Conservation (phyloP, 1,140 invertebrate species). For the Dendrolimus kikuchii region DNA sequence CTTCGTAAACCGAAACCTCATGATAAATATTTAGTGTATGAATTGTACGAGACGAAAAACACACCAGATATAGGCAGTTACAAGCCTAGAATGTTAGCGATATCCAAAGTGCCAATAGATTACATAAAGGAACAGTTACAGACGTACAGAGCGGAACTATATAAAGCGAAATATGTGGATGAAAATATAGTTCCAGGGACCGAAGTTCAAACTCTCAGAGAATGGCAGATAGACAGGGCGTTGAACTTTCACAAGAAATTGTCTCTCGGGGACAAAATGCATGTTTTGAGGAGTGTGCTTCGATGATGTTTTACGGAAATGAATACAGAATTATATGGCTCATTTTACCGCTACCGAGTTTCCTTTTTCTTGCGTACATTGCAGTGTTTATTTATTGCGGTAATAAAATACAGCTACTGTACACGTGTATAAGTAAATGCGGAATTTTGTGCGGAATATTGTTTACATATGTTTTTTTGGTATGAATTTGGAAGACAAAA, state of each 20-base stretch:
- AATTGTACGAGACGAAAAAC: slow-evolving; percentile 48
- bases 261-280: slow-evolving; percentile 17
- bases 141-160: slow-evolving; percentile 40
- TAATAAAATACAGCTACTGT: too few species aligned
- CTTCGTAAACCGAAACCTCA: slow-evolving; percentile 39
- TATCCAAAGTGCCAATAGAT: slow-evolving; percentile 47
- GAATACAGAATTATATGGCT: too few species aligned
- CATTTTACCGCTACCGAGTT: too few species aligned
- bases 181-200: slow-evolving; percentile 45
- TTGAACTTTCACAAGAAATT: slow-evolving; percentile 17
- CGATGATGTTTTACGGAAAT: neutral
- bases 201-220: slow-evolving; percentile 41
- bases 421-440: too few species aligned
- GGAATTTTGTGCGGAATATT: too few species aligned
- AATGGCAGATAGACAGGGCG: slow-evolving; percentile 53
- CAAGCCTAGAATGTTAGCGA: slow-evolving; percentile 40
- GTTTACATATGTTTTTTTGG: too few species aligned
- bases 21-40: slow-evolving; percentile 47
- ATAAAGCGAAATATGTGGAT: slow-evolving; percentile 45
- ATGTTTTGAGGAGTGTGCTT: slow-evolving; percentile 24
- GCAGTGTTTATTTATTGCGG: too few species aligned
- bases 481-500: too few species aligned
- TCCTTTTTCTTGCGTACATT: too few species aligned
- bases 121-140: slow-evolving; percentile 50
- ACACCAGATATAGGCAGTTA: slow-evolving; percentile 21